Conservation (phyloP, 2,797 vertebrate genomes). For the Malurus splendens region DNA sequence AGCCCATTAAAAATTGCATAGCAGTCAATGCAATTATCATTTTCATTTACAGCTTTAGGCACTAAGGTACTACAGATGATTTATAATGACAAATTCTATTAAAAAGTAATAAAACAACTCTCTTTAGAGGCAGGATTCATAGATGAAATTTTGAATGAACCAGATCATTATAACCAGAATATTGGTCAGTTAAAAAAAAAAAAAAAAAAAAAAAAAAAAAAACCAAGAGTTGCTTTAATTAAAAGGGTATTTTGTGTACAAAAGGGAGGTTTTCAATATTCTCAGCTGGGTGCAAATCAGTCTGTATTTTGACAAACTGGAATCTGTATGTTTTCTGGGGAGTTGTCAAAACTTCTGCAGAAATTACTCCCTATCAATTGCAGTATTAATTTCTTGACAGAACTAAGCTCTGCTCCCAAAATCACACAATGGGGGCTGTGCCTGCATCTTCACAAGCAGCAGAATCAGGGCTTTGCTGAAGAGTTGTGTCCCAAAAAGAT, state of each 20-base stretch:
- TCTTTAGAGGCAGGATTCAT: background rate
- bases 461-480: background rate
- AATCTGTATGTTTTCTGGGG: background rate
- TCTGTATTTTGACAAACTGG: background rate
- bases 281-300: background rate
- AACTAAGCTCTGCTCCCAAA: background rate
- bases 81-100: conserved; percentile 2
- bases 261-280: background rate
- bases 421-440: fast-evolving
- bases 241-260: background rate
- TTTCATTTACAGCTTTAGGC: background rate
- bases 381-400: background rate
- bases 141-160: background rate
- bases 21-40: background rate
- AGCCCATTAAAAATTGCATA: background rate
- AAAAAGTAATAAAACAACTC: background rate
- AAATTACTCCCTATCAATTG: background rate
- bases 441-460: background rate
- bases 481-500: background rate
- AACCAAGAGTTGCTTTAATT: background rate
- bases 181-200: background rate
- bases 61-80: background rate
- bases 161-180: background rate
- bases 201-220: background rate
- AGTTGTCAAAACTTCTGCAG: background rate